A percentile compares a stretch with the other conserved stretches of the same genome.
Evolutionary conservation across 2,888 invertebrate genomes (phyloP).

Genomic region (Ctena decussata): DNA sequence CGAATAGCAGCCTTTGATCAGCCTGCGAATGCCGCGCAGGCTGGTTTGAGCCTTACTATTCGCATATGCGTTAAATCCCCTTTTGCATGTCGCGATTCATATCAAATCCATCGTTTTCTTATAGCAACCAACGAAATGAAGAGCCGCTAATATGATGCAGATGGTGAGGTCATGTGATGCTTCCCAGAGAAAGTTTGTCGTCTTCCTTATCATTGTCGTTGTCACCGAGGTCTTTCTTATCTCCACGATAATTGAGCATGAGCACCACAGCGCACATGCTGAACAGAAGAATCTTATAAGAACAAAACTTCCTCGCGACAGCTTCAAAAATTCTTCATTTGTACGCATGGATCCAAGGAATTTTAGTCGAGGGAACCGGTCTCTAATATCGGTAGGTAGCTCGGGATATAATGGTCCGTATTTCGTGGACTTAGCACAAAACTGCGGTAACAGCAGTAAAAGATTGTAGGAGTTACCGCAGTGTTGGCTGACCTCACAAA

Average conservation of each 20-base stretch:
- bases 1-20: too few species aligned
- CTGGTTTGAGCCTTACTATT: not conserved
- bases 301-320: not conserved
- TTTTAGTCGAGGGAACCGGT: not conserved
- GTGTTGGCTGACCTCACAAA: too few species aligned
- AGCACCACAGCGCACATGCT: constrained; percentile 32
- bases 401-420: too few species aligned
- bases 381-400: not conserved
- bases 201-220: constrained; percentile 47
- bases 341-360: not conserved
- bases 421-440: too few species aligned
- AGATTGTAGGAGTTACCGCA: too few species aligned
- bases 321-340: not conserved
- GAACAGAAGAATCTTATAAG: not conserved
- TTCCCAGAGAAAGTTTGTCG: constrained; percentile 52
- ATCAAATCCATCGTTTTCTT: too few species aligned
- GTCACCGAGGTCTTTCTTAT: constrained; percentile 42
- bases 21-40: too few species aligned
- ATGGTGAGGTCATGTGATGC: constrained; percentile 48
- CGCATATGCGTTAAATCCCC: too few species aligned
- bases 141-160: constrained; percentile 30
- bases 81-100: too few species aligned
- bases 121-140: too few species aligned
- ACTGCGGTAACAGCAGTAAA: too few species aligned
- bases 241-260: constrained; percentile 44